These are phyloP conservation scores for Scaptodrosophila latifasciaeformis DNA, from an alignment of 2,888 invertebrate species.

Conservation along the genomic window DNA sequence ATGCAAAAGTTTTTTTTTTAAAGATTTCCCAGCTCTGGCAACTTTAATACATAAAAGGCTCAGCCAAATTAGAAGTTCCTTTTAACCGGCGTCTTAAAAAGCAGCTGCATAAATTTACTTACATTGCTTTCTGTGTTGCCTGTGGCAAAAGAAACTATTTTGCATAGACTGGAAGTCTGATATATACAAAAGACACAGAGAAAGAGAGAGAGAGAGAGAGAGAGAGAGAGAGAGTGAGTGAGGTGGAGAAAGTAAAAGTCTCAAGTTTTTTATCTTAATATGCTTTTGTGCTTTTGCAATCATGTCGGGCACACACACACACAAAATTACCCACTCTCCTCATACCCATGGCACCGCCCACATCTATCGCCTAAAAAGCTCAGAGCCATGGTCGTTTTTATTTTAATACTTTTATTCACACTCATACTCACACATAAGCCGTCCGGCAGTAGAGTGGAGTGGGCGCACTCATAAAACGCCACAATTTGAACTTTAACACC, in stretches of 20 bases:
- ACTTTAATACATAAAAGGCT: not conserved
- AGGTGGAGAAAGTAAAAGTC: conserved; percentile 26
- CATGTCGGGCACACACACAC: conserved; percentile 22
- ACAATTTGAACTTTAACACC: conserved; percentile 66
- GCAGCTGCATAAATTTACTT: not conserved
- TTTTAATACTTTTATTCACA: no score
- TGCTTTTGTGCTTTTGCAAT: conserved; percentile 29
- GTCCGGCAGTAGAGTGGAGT: not conserved
- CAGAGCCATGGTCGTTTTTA: no score
- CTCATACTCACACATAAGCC: not conserved
- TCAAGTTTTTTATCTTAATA: conserved; percentile 21
- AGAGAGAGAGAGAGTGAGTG: no score
- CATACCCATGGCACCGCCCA: no score
- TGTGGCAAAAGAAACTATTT: no score
- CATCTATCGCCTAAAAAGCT: no score
- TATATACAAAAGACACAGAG: no score
- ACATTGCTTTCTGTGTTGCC: not conserved
- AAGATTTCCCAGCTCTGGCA: not conserved
- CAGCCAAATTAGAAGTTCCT: not conserved
- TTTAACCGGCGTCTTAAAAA: not conserved
- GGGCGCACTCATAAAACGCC: conserved; percentile 30
- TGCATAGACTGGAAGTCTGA: conserved; percentile 41
- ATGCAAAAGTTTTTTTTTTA: no score
- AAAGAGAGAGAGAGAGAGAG: no score
- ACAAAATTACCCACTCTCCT: not conserved